These are phyloP conservation scores for Bellardia bayeri DNA, from an alignment of 2,888 invertebrate species.

Conservation along the genomic window DNA sequence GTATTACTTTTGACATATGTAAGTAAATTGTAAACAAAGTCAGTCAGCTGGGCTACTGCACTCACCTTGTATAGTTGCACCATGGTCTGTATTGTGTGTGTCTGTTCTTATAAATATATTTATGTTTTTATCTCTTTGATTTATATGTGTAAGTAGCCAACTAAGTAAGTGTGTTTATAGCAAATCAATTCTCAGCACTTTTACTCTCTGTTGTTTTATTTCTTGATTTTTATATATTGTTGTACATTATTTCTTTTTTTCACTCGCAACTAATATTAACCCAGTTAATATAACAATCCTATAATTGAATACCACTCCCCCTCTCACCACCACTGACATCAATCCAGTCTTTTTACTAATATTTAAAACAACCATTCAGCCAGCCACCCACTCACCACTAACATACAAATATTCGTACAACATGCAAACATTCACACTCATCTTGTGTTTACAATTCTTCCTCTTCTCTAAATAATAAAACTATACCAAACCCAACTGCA, in stretches of 20 bases:
- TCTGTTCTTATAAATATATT: constrained; percentile 43
- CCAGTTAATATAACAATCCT: constrained; percentile 65
- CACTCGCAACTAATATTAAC: constrained; percentile 60
- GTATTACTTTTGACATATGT: too few species aligned
- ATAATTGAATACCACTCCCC: constrained; percentile 54
- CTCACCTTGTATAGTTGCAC: too few species aligned
- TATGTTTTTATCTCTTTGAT: constrained; percentile 51
- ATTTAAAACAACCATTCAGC: constrained; percentile 29
- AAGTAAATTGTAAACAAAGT: too few species aligned
- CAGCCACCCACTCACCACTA: background rate
- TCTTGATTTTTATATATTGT: background rate
- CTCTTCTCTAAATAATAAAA: background rate
- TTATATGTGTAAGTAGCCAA: constrained; percentile 12
- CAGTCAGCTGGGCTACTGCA: too few species aligned
- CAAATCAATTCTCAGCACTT: constrained; percentile 69
- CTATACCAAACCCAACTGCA: constrained; percentile 27
- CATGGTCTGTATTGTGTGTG: too few species aligned
- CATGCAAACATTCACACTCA: constrained; percentile 20
- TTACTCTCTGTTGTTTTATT: constrained; percentile 54
- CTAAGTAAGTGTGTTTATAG: constrained; percentile 19
- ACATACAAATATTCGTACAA: background rate
- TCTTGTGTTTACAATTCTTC: constrained; percentile 10
- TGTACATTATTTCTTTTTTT: constrained; percentile 8
- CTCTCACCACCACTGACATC: background rate
- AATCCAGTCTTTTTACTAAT: background rate